A percentile compares a stretch with the other conserved stretches of the same genome.
phyloP scores from a whole-genome alignment of 2,113 vertebrate species.

The Chlorocebus sabaeus region DNA sequence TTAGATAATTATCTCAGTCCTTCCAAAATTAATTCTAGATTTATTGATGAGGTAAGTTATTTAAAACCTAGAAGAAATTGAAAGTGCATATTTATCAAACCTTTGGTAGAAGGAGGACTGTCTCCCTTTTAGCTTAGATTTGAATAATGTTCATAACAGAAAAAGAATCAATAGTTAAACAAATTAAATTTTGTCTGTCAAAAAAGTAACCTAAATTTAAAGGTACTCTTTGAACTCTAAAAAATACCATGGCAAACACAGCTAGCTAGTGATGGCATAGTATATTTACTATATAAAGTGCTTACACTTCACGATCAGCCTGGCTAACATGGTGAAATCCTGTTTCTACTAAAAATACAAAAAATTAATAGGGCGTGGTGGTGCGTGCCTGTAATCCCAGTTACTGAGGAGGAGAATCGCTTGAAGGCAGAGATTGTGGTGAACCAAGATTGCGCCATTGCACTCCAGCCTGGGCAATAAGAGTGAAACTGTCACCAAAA shows the following conservation, averaged over 20 bases:
- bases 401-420: too few relatives aligned
- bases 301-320: not conserved
- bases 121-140: not conserved
- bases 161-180: not conserved
- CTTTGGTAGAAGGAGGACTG: not conserved
- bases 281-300: not conserved
- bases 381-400: too few relatives aligned
- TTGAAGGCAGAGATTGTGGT: too few relatives aligned
- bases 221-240: not conserved
- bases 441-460: too few relatives aligned
- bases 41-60: constrained; percentile 14
- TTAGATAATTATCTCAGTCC: constrained; percentile 42
- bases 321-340: too few relatives aligned
- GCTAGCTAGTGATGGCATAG: not conserved
- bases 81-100: not conserved
- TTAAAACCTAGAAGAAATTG: not conserved
- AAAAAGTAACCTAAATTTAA: not conserved
- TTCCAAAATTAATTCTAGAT: constrained; percentile 45
- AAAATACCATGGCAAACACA: not conserved
- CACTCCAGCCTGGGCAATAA: too few relatives aligned
- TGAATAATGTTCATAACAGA: not conserved
- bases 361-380: too few relatives aligned
- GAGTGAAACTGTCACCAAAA: too few relatives aligned
- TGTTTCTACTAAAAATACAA: too few relatives aligned
- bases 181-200: not conserved